These are phyloP conservation scores for Microcebus tavaratra DNA, from an alignment of 2,113 vertebrate species.

Conservation along the genomic window DNA sequence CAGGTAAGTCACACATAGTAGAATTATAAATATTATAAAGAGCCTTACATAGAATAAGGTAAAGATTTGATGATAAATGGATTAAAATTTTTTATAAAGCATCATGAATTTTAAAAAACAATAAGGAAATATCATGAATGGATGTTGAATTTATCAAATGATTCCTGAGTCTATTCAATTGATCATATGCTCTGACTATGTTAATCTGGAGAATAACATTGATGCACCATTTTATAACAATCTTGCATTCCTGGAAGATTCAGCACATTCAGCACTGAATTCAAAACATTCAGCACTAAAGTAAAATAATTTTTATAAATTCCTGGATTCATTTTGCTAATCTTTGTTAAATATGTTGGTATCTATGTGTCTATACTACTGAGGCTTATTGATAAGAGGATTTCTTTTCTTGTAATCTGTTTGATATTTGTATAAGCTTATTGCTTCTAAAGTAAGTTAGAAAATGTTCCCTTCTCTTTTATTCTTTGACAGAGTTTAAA, in stretches of 20 bases:
- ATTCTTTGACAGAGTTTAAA: neutral
- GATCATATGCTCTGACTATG: neutral
- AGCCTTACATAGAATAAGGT: neutral
- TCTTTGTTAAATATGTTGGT: neutral
- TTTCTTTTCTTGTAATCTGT: conserved; percentile 9
- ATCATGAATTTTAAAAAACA: neutral
- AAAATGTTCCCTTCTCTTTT: neutral
- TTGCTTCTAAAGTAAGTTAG: neutral
- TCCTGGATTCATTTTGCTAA: neutral
- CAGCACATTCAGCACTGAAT: no score
- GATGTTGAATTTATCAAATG: neutral
- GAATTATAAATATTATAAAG: neutral
- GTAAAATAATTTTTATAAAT: neutral
- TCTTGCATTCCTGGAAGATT: neutral
- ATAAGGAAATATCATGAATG: neutral
- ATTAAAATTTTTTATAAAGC: neutral
- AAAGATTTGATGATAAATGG: neutral
- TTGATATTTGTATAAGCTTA: neutral
- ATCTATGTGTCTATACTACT: neutral
- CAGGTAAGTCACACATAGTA: neutral
- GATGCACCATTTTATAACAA: neutral
- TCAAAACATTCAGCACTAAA: neutral
- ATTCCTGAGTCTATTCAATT: neutral
- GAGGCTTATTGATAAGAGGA: neutral
- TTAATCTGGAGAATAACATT: neutral